Evolutionary conservation across 2,113 vertebrate species (phyloP).

Genomic region (Macaca nemestrina): DNA sequence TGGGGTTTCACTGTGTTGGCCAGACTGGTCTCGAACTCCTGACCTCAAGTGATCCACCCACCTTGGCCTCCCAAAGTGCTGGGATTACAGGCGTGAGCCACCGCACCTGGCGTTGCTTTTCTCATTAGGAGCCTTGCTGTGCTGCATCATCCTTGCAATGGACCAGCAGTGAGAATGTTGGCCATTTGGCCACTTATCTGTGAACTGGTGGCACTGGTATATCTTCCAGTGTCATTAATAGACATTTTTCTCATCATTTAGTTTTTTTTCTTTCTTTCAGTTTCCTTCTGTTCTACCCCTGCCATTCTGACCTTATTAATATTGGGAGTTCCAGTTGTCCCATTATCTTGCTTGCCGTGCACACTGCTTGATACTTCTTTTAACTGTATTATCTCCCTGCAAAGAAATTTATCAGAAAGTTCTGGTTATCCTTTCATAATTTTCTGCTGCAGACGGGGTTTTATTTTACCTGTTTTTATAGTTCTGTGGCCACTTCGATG

Average conservation of each 20-base stretch:
- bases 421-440: background rate
- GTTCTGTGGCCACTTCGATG: background rate
- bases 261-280: background rate
- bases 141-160: background rate
- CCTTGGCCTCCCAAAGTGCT: too few relatives aligned
- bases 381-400: background rate
- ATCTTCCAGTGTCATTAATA: background rate
- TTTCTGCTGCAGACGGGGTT: background rate
- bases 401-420: background rate
- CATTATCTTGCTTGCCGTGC: background rate
- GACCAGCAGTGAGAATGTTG: background rate
- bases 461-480: background rate
- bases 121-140: background rate
- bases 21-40: too few relatives aligned
- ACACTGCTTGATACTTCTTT: background rate
- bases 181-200: background rate
- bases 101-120: background rate
- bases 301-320: background rate
- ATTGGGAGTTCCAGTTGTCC: background rate
- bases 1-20: too few relatives aligned
- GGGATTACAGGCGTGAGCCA: too few relatives aligned
- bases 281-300: background rate
- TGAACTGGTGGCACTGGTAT: background rate
- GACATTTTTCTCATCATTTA: background rate
- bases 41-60: too few relatives aligned